Evolutionary conservation across 2,113 vertebrate species (phyloP), one percentile per base, ranked within the genome.

Genomic region (Candoia aspera): DNA sequence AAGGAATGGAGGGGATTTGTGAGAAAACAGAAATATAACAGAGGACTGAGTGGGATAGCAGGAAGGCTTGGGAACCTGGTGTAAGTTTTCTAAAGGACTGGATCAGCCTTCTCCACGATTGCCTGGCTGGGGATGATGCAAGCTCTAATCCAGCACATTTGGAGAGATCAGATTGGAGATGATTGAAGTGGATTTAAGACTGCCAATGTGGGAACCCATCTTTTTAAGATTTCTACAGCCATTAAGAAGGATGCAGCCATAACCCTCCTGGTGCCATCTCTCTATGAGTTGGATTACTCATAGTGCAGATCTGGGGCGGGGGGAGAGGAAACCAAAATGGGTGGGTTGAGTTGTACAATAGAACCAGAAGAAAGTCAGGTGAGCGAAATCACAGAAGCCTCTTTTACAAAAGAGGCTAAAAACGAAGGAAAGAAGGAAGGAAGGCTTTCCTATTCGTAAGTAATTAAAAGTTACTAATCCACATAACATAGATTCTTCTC

Each of bases 401-500:
- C 26, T 42, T 85, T 49, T 89, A 15, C 60, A 89, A n/a, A 21
- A 55, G 49, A 8, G 13, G n/a, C 13, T 4, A 19, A 86, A 6
- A 21, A 12, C 4, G 33, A 29, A 55, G 4, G 26, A 4, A 19
- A 1, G 5, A 4, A 8, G 11, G 29, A 11, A 23, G 49, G 8
- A 19, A 46, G 42, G 46, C 10, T 17, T 2, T 24, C 23, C 23
- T 11, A 46, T 37, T 21, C 55, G 4, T 37, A 60, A 86, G 59
- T 29, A 24, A 29, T 53, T 24, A 33, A 55, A 13, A 15, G 23
- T 42, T 53, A 59, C 84, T n/a, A n/a, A 49, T 91, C 46, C n/a
- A 59, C 24, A 58, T 6, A 79, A 42, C 11, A 23, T 55, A 15
- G 1, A 8, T 58, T 33, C 62, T 79, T 97, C 98, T 98, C 94